Evolutionary conservation across 2,113 vertebrate species (phyloP).

Genomic region (Asarcornis scutulata): DNA sequence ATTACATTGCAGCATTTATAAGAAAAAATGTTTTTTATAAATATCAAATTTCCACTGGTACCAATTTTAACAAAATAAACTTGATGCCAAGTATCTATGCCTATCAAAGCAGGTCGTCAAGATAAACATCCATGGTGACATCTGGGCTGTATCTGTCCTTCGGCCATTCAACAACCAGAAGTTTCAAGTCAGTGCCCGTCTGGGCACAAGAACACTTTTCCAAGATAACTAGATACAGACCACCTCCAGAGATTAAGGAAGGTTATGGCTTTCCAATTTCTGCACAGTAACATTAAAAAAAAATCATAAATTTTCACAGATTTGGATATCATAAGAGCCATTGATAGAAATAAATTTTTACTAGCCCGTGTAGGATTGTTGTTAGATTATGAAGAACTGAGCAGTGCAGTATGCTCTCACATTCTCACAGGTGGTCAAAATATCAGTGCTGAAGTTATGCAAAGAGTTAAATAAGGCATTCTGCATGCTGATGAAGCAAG

Average conservation of each 20-base stretch:
- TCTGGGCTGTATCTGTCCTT: not conserved
- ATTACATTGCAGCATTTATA: conserved; percentile 5
- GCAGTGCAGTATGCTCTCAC: not conserved
- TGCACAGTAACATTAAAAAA: not conserved
- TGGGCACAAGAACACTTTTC: conserved; percentile 4
- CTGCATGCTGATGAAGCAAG: not conserved
- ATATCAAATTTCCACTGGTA: conserved; percentile 55
- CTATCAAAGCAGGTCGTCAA: conserved; percentile 49
- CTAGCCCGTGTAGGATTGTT: not conserved
- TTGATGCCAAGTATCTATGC: conserved; percentile 31
- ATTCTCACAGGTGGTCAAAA: not conserved
- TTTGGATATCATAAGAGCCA: not conserved
- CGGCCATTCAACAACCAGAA: conserved; percentile 22
- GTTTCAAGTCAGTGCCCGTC: conserved; percentile 5
- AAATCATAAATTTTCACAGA: not conserved
- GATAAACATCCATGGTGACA: conserved; percentile 38
- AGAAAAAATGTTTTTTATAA: conserved; percentile 51
- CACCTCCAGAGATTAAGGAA: not conserved
- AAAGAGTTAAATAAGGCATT: conserved; percentile 43
- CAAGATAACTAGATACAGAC: not conserved
- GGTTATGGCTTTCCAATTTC: conserved; percentile 1
- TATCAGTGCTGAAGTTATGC: not conserved
- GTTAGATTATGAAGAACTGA: not conserved
- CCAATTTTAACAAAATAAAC: conserved; percentile 66
- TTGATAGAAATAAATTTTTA: not conserved